Base-by-base conservation (phyloP, 1,140 invertebrate species). In the Procambarus virginalis region DNA sequence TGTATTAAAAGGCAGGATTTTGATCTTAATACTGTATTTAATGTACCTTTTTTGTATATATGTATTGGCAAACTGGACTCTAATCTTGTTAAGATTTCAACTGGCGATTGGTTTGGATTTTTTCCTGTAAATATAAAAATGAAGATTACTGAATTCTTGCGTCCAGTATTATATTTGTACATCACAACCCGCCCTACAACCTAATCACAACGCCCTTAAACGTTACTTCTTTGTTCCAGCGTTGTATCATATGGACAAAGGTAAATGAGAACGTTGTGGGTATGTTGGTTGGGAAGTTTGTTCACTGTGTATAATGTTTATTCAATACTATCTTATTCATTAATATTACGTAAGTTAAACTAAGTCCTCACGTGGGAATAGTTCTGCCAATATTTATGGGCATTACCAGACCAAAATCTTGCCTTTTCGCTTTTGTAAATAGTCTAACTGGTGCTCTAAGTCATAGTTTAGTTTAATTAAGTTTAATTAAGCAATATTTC, bases 381-480 rank as follows among this genome's bases (percentile, higher is more conserved):
- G 46, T 83, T 51, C 48, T 78, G 76, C 22, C 49, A 58, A 22
- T 51, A 58, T 81, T n/a, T 55, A 55, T 55, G 22, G 49, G 49
- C 82, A 51, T 73, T 64, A 75, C 60, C 20, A 17, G 82, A 84
- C 14, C 60, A 75, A 75, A 84, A 84, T 84, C 85, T 68, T 79
- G 75, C 64, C 86, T 78, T 55, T 77, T 46, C 49, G 78, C 78
- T 73, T 88, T 12, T 86, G 85, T 88, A 81, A 2, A 82, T 88
- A 88, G 79, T 55, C 70, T 81, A 45, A 80, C 60, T 82, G 86
- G 78, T 88, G 78, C 86, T 88, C 58, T 78, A 75, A 88, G 86
- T 88, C 86, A 88, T 81, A 81, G 12, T 55, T 9, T 55, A n/a
- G n/a, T n/a, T n/a, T n/a, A n/a, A n/a, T n/a, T n/a, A n/a, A n/a